These are phyloP conservation scores for Centroberyx gerrardi DNA, from an alignment of 2,797 vertebrate species.

Conservation along the genomic window DNA sequence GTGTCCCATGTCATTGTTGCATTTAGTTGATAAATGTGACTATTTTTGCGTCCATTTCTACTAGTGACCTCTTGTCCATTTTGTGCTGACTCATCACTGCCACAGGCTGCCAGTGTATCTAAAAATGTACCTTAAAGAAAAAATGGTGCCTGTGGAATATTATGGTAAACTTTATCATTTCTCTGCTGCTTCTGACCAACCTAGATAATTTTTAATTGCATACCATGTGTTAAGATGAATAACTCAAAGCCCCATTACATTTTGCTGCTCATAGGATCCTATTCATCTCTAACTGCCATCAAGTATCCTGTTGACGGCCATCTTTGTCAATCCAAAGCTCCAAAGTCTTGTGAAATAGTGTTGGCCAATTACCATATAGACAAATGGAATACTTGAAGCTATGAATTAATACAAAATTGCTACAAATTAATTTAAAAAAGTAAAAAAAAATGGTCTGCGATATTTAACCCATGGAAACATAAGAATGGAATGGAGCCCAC, in stretches of 20 bases:
- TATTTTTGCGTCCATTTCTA: conserved; percentile 12
- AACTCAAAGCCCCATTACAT: neutral
- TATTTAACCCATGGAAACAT: too few species aligned
- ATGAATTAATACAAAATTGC: neutral
- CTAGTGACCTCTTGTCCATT: conserved; percentile 8
- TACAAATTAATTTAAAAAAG: neutral
- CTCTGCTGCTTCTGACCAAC: neutral
- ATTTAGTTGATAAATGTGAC: conserved; percentile 3
- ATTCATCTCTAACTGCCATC: neutral
- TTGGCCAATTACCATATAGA: neutral
- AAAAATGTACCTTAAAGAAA: conserved; percentile 21
- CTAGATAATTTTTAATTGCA: neutral
- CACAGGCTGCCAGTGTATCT: conserved; percentile 9
- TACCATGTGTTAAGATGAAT: neutral
- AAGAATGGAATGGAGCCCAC: conserved; percentile 1
- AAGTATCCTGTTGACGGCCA: neutral
- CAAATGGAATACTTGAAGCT: conserved; percentile 11
- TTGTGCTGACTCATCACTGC: conserved; percentile 72
- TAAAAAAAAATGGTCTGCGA: neutral
- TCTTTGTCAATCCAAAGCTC: neutral
- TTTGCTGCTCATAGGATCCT: neutral
- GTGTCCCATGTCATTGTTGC: neutral
- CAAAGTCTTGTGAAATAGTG: conserved; percentile 2
- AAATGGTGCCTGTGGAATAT: neutral
- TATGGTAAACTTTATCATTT: conserved; percentile 9